Evolutionary conservation across 2,888 invertebrate species (phyloP).

Genomic region (Hydrotaea cyrtoneurina): DNA sequence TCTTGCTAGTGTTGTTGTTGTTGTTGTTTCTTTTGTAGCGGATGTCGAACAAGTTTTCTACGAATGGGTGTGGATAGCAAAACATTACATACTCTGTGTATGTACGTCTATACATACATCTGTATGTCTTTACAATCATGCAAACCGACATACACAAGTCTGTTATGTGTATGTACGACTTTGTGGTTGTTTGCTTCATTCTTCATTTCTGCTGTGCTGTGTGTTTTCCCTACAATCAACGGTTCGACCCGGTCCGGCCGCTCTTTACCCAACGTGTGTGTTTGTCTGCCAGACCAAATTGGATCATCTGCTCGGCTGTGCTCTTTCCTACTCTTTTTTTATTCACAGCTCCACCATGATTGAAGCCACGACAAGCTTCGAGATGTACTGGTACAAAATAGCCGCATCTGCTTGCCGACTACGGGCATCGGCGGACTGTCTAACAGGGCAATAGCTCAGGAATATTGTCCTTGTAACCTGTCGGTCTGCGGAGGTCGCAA

Average conservation of each 20-base stretch:
- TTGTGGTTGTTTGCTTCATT: constrained; percentile 20
- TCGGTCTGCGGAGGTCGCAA: too few relatives aligned
- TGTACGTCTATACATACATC: neutral
- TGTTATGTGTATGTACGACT: neutral
- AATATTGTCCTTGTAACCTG: too few relatives aligned
- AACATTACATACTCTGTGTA: neutral
- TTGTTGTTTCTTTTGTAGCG: constrained; percentile 68
- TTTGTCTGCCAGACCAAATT: constrained; percentile 26
- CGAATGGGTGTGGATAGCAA: constrained; percentile 71
- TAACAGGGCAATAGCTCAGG: neutral
- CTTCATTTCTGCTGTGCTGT: neutral
- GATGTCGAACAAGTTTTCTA: constrained; percentile 74
- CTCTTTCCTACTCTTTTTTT: neutral
- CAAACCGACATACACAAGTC: neutral
- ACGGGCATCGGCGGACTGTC: neutral
- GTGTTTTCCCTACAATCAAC: constrained; percentile 2
- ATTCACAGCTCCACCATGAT: neutral
- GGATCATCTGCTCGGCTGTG: constrained; percentile 20
- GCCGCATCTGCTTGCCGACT: neutral
- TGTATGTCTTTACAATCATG: neutral
- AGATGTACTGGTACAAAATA: neutral
- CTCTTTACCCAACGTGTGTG: neutral
- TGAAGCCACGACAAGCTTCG: neutral
- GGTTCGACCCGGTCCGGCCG: too few relatives aligned
- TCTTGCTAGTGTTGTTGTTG: constrained; percentile 63